Percentiles rank a stretch among this genome's conserved stretches.
These are phyloP conservation scores for Orthosia gothica DNA, from an alignment of 2,888 invertebrate species.

Conservation along the genomic window DNA sequence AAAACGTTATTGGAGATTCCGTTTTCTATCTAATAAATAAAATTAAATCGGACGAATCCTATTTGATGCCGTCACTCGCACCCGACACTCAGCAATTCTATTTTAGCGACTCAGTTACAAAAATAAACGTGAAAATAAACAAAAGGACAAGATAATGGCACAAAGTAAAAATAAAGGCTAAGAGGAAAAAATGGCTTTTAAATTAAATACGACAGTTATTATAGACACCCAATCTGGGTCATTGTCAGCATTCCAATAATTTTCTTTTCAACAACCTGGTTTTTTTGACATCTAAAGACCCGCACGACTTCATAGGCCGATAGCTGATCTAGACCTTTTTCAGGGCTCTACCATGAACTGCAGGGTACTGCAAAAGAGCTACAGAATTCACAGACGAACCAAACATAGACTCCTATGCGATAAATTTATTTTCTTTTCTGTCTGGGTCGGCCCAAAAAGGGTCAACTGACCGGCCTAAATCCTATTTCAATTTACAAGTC, in stretches of 20 bases:
- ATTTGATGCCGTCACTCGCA: conserved; percentile 9
- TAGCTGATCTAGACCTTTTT: background rate
- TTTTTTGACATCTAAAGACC: background rate
- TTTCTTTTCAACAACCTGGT: too few species aligned
- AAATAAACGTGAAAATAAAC: conserved; percentile 14
- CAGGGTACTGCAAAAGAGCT: background rate
- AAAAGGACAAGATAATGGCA: background rate
- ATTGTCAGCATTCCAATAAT: background rate
- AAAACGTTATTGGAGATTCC: conserved; percentile 9
- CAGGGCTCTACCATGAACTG: background rate
- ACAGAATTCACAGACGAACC: background rate
- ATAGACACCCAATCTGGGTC: background rate
- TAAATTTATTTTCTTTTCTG: background rate
- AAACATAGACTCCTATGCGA: background rate
- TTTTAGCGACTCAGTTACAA: conserved; percentile 13
- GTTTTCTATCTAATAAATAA: conserved; percentile 12
- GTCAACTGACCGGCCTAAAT: conserved; percentile 1
- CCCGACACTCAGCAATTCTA: background rate
- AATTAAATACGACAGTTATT: conserved; percentile 2
- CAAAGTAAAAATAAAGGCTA: background rate
- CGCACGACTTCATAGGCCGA: background rate
- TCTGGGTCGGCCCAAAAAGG: conserved; percentile 1
- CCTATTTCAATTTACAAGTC: conserved; percentile 27
- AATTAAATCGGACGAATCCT: conserved; percentile 30
- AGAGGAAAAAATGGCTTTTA: background rate